Percentiles rank a stretch among this genome's conserved stretches.
Evolutionary conservation across 35 echinoderm and acorn worm genomes (phyloP).

Genomic region (Stichopus chloronotus): DNA sequence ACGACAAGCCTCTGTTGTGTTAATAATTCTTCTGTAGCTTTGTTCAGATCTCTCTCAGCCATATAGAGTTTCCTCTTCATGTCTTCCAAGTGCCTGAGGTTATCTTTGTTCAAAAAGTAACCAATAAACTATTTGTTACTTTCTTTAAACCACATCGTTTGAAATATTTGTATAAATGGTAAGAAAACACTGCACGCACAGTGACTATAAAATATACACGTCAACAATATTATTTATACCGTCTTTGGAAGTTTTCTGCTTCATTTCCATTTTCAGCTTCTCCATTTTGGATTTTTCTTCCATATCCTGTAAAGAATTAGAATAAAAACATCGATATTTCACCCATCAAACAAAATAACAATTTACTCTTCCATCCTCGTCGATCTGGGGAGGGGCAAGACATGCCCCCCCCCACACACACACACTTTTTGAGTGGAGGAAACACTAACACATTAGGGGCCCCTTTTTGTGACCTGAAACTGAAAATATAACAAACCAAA

Average conservation of each 20-base stretch:
- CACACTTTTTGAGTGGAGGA: too few species aligned
- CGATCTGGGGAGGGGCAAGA: too few species aligned
- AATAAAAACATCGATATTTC: not conserved
- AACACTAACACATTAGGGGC: too few species aligned
- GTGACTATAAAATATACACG: not conserved
- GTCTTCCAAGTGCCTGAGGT: constrained; percentile 54
- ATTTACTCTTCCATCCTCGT: too few species aligned
- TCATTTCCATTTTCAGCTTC: constrained; percentile 68
- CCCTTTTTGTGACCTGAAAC: too few species aligned
- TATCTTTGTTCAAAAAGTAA: constrained; percentile 16
- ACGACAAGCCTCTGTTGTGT: constrained; percentile 80
- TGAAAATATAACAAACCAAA: too few species aligned
- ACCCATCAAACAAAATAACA: too few species aligned
- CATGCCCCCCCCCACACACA: too few species aligned
- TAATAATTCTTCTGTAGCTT: constrained; percentile 68
- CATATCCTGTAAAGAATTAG: constrained; percentile 50
- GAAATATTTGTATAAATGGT: not conserved
- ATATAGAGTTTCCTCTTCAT: constrained; percentile 80
- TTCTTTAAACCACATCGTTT: not conserved
- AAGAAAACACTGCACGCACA: not conserved
- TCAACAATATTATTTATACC: constrained; percentile 32
- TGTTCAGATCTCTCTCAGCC: constrained; percentile 63
- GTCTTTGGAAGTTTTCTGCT: constrained; percentile 38
- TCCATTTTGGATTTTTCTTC: constrained; percentile 78
- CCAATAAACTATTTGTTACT: not conserved